phyloP scores from a whole-genome alignment of 2,888 invertebrate genomes.

The Cantharis lateralis region DNA sequence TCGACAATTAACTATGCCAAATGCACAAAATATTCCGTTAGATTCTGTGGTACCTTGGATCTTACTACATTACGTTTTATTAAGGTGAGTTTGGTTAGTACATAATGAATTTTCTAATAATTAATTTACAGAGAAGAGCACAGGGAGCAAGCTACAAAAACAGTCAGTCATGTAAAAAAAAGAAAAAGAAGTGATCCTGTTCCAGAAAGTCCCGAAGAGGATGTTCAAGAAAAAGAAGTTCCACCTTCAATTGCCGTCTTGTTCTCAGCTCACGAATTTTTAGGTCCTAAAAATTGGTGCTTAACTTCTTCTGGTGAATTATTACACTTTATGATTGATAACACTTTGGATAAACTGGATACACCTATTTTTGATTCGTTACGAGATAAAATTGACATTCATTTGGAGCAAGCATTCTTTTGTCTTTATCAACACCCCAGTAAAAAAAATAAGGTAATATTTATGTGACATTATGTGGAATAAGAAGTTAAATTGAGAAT shows the following conservation, averaged over 20 bases:
- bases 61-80: slow-evolving; percentile 77
- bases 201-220: slow-evolving; percentile 43
- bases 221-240: slow-evolving; percentile 59
- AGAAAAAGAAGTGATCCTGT: slow-evolving; percentile 39
- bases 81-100: slow-evolving; percentile 55
- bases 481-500: background rate
- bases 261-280: slow-evolving; percentile 82
- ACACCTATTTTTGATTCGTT: slow-evolving; percentile 67
- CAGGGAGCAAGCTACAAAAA: slow-evolving; percentile 62
- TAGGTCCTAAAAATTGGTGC: slow-evolving; percentile 78
- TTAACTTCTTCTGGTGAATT: slow-evolving; percentile 76
- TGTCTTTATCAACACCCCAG: slow-evolving; percentile 86
- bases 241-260: slow-evolving; percentile 77
- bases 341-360: slow-evolving; percentile 70
- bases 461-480: background rate
- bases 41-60: slow-evolving; percentile 82
- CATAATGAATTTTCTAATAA: background rate
- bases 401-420: slow-evolving; percentile 83
- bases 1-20: slow-evolving; percentile 77
- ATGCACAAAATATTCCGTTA: slow-evolving; percentile 67
- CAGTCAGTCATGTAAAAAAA: slow-evolving; percentile 48
- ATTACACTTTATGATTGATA: slow-evolving; percentile 76
- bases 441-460: slow-evolving; percentile 64
- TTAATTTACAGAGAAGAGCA: slow-evolving; percentile 65
- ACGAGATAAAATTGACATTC: slow-evolving; percentile 72